These are phyloP conservation scores for Danio aesculapii DNA, from an alignment of 2,797 vertebrate species.

Conservation along the genomic window DNA sequence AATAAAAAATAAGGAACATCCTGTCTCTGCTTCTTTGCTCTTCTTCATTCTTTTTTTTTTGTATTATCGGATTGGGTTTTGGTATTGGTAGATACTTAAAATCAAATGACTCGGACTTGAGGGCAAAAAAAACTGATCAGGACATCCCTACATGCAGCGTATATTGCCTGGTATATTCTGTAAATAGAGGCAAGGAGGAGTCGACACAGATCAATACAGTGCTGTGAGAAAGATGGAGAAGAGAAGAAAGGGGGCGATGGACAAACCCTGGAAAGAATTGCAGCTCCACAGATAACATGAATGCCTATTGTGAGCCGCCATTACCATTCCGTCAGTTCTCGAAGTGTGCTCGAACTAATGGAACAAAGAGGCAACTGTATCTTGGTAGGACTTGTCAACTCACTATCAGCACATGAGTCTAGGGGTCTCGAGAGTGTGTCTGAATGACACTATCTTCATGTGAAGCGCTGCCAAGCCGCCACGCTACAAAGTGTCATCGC, in stretches of 20 bases:
- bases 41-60: too few relatives aligned
- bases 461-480: conserved; percentile 8
- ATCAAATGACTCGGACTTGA: too few relatives aligned
- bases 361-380: conserved; percentile 21
- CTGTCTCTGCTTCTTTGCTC: too few relatives aligned
- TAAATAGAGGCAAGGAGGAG: conserved; percentile 39
- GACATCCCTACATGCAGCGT: too few relatives aligned
- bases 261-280: conserved; percentile 38
- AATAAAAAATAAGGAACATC: too few relatives aligned
- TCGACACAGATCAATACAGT: conserved; percentile 50
- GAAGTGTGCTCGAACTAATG: conserved; percentile 1
- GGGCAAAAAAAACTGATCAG: too few relatives aligned
- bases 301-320: conserved; percentile 24
- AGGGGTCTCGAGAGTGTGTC: conserved; percentile 22
- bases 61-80: too few relatives aligned
- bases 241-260: conserved; percentile 2
- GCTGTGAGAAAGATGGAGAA: conserved; percentile 31
- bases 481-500: conserved; percentile 1
- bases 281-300: conserved; percentile 30
- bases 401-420: conserved; percentile 2
- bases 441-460: conserved; percentile 26
- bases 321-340: conserved; percentile 13
- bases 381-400: conserved; percentile 16
- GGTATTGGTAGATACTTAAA: too few relatives aligned
- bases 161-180: conserved; percentile 4